phyloP scores from a whole-genome alignment of 2,113 vertebrate species.

The Oncorhynchus mykiss region DNA sequence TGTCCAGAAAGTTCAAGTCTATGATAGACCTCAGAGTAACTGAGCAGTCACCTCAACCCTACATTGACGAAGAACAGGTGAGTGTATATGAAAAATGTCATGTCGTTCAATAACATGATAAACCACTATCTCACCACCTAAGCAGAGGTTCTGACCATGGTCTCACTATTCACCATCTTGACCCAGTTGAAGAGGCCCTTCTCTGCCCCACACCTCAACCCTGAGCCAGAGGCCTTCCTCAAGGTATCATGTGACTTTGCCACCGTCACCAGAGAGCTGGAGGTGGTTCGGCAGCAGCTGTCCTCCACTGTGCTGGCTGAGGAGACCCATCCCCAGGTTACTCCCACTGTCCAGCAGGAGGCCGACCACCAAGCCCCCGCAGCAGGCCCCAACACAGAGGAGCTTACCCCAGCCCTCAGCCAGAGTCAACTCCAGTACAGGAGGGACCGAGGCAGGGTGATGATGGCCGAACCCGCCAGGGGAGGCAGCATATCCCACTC shows the following conservation, averaged over 20 bases:
- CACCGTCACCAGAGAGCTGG: constrained; percentile 62
- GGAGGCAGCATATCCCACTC: constrained; percentile 6
- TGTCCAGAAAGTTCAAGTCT: constrained; percentile 37
- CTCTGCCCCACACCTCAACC: constrained; percentile 55
- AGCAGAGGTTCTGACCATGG: no score
- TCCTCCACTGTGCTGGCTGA: constrained; percentile 5
- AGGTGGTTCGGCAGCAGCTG: constrained; percentile 47
- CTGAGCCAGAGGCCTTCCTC: constrained; percentile 22
- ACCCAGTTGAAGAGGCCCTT: constrained; percentile 42
- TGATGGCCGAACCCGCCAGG: constrained; percentile 1
- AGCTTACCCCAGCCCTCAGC: background rate
- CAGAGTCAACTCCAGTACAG: background rate
- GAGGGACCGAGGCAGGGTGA: background rate
- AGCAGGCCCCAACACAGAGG: background rate
- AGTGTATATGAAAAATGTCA: background rate
- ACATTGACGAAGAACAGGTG: background rate
- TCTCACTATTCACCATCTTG: constrained; percentile 17
- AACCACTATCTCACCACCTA: background rate
- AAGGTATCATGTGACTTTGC: constrained; percentile 62
- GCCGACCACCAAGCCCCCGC: background rate
- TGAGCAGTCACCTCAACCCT: background rate
- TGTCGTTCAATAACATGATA: background rate
- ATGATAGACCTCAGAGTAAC: constrained; percentile 25
- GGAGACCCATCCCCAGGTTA: background rate
- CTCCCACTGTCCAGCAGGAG: background rate